These are phyloP conservation scores for Rissa tridactyla DNA, from an alignment of 2,113 vertebrate species.

Conservation along the genomic window DNA sequence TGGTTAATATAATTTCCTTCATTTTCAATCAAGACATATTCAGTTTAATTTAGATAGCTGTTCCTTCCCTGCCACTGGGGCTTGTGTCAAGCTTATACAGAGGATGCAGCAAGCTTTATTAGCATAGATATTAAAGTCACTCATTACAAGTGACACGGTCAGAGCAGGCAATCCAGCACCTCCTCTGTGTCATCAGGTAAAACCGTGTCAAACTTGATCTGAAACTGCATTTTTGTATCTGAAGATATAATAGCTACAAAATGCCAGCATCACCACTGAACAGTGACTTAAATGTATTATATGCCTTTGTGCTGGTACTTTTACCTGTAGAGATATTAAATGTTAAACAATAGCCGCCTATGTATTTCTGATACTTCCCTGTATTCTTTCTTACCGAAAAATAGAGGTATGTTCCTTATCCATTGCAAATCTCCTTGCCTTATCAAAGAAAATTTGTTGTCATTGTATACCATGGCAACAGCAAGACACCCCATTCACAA, in stretches of 20 bases:
- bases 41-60: constrained; percentile 42
- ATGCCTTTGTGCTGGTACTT: not conserved
- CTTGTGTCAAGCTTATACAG: not conserved
- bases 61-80: constrained; percentile 6
- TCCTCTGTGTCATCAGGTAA: not conserved
- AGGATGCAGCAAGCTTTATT: not conserved
- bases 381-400: not conserved
- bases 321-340: not conserved
- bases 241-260: not conserved
- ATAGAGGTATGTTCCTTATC: not conserved
- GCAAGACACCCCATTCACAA: not conserved
- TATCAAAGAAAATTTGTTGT: not conserved
- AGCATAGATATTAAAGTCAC: constrained; percentile 50
- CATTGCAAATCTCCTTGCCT: not conserved
- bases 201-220: not conserved
- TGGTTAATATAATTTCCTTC: constrained; percentile 42
- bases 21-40: constrained; percentile 39
- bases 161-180: not conserved
- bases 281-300: not conserved
- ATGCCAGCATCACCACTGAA: not conserved
- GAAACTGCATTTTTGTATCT: not conserved
- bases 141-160: not conserved
- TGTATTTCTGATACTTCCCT: not conserved
- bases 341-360: not conserved
- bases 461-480: not conserved